These are phyloP conservation scores for Petrocephalus microphthalmus DNA, from an alignment of 2,113 vertebrate genomes.

Conservation along the genomic window DNA sequence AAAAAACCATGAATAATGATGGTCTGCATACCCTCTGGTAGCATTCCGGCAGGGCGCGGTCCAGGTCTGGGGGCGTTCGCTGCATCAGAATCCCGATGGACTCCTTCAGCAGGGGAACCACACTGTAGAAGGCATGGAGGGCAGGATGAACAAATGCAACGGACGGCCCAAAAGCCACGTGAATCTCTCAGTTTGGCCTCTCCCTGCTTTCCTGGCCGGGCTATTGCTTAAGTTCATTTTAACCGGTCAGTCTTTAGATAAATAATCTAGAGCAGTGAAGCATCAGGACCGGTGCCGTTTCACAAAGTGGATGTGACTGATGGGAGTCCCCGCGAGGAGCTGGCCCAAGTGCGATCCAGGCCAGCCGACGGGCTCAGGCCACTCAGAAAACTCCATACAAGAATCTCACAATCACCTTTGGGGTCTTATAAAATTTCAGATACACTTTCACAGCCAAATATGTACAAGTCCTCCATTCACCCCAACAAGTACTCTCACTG, in stretches of 20 bases:
- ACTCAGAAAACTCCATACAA: neutral
- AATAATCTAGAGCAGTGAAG: neutral
- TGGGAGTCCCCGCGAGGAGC: neutral
- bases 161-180: neutral
- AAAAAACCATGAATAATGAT: neutral
- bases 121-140: conserved; percentile 57
- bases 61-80: conserved; percentile 81
- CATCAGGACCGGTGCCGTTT: neutral
- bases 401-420: neutral
- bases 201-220: neutral
- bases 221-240: neutral
- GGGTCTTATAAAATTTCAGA: neutral
- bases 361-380: neutral
- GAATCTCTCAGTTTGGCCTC: neutral
- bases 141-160: neutral
- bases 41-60: conserved; percentile 80
- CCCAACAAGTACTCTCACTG: neutral
- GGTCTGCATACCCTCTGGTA: conserved; percentile 83
- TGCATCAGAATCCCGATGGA: conserved; percentile 97
- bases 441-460: neutral
- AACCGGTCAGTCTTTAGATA: neutral
- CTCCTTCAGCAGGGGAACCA: conserved; percentile 86
- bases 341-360: neutral
- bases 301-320: neutral
- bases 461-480: neutral